A percentile compares a stretch with the other conserved stretches of the same genome.
phyloP scores from a whole-genome alignment of 37 sponge, comb jelly and placozoan species.

The Cliona cf. orientalis region DNA sequence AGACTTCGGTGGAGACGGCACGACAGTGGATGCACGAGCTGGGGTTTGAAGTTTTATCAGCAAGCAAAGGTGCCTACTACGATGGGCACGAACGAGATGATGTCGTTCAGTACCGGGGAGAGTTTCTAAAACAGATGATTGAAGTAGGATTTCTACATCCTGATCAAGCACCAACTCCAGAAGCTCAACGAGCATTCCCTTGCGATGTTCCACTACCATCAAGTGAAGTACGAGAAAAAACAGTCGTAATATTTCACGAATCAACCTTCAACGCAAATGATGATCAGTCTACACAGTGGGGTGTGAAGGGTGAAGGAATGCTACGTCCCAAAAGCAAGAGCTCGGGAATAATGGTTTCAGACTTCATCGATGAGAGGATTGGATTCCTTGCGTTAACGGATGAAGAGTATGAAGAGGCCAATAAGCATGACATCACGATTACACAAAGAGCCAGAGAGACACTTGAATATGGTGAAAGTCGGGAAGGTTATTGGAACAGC shows the following conservation, averaged over 20 bases:
- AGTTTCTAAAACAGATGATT: constrained; percentile 6
- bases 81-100: constrained; percentile 58
- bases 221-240: background rate
- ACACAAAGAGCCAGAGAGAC: background rate
- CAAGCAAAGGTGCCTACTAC: constrained; percentile 38
- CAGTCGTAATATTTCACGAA: constrained; percentile 32
- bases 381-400: constrained; percentile 19
- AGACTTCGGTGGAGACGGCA: constrained; percentile 40
- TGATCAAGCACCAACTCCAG: constrained; percentile 12
- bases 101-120: constrained; percentile 1
- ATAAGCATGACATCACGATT: background rate
- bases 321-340: constrained; percentile 24
- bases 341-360: too few relatives aligned
- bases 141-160: constrained; percentile 3
- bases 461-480: constrained; percentile 21
- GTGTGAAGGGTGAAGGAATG: background rate
- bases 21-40: constrained; percentile 45
- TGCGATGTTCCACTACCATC: background rate
- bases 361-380: constrained; percentile 27
- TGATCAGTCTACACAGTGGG: constrained; percentile 38
- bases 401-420: constrained; percentile 17
- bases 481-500: constrained; percentile 39
- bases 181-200: constrained; percentile 9
- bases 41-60: constrained; percentile 32
- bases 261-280: constrained; percentile 62